Conservation (phyloP, 2,888 invertebrate species). For the Endotricha flammealis region DNA sequence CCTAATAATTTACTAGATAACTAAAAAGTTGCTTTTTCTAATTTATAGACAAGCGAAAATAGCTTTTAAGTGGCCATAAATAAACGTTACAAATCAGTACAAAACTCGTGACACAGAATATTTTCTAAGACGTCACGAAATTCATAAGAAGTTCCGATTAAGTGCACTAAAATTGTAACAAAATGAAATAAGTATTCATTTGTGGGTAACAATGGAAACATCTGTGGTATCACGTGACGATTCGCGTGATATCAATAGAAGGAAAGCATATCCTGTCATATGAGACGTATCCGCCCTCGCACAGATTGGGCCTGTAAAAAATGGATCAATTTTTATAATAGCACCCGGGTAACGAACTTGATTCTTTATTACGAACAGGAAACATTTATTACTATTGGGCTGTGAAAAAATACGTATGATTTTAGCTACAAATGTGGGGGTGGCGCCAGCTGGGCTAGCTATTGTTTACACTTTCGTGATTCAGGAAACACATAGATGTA, state of each 20-base stretch:
- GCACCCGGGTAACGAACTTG: conserved; percentile 53
- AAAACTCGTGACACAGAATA: too few relatives aligned
- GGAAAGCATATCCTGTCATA: conserved; percentile 73
- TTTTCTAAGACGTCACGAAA: neutral
- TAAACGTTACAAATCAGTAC: too few relatives aligned
- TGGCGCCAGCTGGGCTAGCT: conserved; percentile 5
- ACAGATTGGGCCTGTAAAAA: conserved; percentile 66
- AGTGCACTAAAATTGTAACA: conserved; percentile 3
- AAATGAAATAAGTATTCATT: conserved; percentile 9
- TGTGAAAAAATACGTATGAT: conserved; percentile 41
- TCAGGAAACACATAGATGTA: neutral
- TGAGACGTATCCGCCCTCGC: conserved; percentile 72
- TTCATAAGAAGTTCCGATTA: too few relatives aligned
- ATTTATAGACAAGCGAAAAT: too few relatives aligned
- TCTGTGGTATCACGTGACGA: conserved; percentile 63
- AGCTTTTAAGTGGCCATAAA: too few relatives aligned
- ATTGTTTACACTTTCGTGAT: neutral
- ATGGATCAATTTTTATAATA: conserved; percentile 73
- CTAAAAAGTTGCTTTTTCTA: too few relatives aligned
- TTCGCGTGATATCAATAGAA: conserved; percentile 63
- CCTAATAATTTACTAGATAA: too few relatives aligned
- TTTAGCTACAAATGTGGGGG: neutral
- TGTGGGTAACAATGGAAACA: conserved; percentile 36
- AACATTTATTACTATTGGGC: conserved; percentile 64
- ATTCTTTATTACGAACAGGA: conserved; percentile 71